These are phyloP conservation scores for Phragmatobia fuliginosa DNA, from an alignment of 2,888 invertebrate species.

Conservation along the genomic window DNA sequence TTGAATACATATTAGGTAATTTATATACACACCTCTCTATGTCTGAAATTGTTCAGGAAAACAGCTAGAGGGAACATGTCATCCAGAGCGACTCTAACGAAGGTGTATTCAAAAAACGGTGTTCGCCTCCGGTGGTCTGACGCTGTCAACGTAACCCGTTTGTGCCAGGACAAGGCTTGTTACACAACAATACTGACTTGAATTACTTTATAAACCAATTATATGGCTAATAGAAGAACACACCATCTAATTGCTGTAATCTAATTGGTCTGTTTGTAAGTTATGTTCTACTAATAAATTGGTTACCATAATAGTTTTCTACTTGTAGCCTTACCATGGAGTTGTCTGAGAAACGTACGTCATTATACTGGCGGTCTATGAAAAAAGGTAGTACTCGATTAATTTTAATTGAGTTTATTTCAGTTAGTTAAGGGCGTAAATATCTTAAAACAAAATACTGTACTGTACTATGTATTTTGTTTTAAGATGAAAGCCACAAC, in stretches of 20 bases:
- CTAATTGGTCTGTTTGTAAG: slow-evolving; percentile 15
- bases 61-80: slow-evolving; percentile 63
- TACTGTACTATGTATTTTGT: too few species aligned
- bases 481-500: background rate
- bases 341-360: background rate
- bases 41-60: slow-evolving; percentile 51
- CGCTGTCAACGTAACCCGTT: slow-evolving; percentile 59
- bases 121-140: slow-evolving; percentile 77
- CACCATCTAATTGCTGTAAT: slow-evolving; percentile 19
- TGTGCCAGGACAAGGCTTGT: slow-evolving; percentile 55
- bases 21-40: slow-evolving; percentile 38
- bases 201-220: slow-evolving; percentile 57
- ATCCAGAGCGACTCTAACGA: slow-evolving; percentile 74
- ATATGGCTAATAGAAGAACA: slow-evolving; percentile 35
- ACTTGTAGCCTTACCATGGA: background rate
- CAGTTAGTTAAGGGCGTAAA: background rate
- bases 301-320: background rate
- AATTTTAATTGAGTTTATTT: background rate
- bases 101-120: slow-evolving; percentile 76
- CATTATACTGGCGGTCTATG: background rate
- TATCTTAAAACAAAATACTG: too few species aligned
- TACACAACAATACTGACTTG: slow-evolving; percentile 61
- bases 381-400: background rate
- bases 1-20: slow-evolving; percentile 20
- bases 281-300: background rate